Evolutionary conservation across 30 jellyfish, hydroid and myxozoan species (phyloP).

Genomic region (Hydractinia symbiolongicarpus): DNA sequence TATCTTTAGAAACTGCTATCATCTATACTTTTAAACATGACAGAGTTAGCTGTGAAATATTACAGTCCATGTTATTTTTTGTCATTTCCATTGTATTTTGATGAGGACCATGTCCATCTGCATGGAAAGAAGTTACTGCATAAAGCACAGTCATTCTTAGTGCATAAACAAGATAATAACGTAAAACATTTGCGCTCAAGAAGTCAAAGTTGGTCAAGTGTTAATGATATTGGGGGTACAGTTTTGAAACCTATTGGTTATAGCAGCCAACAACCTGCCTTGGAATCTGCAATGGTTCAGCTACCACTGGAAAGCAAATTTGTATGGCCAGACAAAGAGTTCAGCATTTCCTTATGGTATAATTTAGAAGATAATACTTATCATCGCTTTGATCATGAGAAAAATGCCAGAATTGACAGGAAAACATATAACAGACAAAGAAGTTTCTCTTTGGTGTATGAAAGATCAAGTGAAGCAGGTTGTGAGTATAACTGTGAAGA

Average conservation of each 20-base stretch:
- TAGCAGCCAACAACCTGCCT: conserved; percentile 45
- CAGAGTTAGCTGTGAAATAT: conserved; percentile 36
- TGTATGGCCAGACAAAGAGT: conserved; percentile 93
- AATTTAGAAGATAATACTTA: conserved; percentile 33
- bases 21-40: conserved; percentile 39
- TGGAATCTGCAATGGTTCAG: conserved; percentile 73
- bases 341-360: conserved; percentile 81
- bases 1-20: conserved; percentile 63
- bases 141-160: conserved; percentile 55
- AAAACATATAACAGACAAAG: conserved; percentile 8
- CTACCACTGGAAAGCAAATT: conserved; percentile 64
- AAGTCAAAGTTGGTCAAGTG: conserved; percentile 23
- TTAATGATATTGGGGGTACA: conserved; percentile 23
- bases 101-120: conserved; percentile 20
- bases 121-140: conserved; percentile 42
- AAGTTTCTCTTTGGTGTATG: neutral
- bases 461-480: neutral
- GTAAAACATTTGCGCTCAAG: conserved; percentile 42
- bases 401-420: neutral
- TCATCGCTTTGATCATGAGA: neutral
- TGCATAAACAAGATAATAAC: conserved; percentile 46
- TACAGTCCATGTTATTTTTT: conserved; percentile 64
- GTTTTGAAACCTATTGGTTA: conserved; percentile 49
- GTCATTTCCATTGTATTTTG: conserved; percentile 40
- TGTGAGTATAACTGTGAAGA: conserved; percentile 26